Conservation (phyloP, 2,888 invertebrate species). For the Mythimna loreyi region DNA sequence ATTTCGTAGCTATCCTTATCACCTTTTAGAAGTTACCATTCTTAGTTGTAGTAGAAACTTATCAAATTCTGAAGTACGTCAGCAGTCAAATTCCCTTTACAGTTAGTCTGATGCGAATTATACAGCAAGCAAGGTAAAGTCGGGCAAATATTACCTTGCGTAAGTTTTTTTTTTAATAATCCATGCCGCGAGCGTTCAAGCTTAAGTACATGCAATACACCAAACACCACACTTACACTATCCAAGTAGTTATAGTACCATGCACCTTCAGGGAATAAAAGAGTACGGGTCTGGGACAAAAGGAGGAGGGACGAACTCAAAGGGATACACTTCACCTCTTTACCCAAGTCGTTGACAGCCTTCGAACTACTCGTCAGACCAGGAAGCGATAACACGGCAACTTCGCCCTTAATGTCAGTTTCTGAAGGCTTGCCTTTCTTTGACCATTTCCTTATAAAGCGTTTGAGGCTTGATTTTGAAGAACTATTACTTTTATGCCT, state of each 20-base stretch:
- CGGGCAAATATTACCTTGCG: conserved; percentile 8
- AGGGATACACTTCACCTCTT: conserved; percentile 81
- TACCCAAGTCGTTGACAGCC: conserved; percentile 80
- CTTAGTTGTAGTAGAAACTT: neutral
- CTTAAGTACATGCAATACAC: conserved; percentile 70
- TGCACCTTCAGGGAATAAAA: conserved; percentile 83
- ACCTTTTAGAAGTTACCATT: neutral
- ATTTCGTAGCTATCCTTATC: conserved; percentile 1
- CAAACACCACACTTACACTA: conserved; percentile 86
- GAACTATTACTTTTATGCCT: conserved; percentile 75
- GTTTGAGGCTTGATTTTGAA: conserved; percentile 78
- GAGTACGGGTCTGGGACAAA: conserved; percentile 81
- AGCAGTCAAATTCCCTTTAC: neutral
- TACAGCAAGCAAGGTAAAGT: neutral
- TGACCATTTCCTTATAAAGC: conserved; percentile 76
- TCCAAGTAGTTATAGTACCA: conserved; percentile 89
- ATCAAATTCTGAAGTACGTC: neutral
- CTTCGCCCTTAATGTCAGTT: conserved; percentile 75
- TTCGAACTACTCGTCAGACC: conserved; percentile 80
- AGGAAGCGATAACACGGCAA: conserved; percentile 82
- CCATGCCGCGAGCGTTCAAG: conserved; percentile 35
- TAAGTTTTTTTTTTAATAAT: neutral
- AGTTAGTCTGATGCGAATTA: neutral
- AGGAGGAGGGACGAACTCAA: conserved; percentile 82
- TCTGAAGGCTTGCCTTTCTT: conserved; percentile 73